These are phyloP conservation scores for Babylonia areolata DNA, from an alignment of 1,140 invertebrate genomes.

Conservation along the genomic window DNA sequence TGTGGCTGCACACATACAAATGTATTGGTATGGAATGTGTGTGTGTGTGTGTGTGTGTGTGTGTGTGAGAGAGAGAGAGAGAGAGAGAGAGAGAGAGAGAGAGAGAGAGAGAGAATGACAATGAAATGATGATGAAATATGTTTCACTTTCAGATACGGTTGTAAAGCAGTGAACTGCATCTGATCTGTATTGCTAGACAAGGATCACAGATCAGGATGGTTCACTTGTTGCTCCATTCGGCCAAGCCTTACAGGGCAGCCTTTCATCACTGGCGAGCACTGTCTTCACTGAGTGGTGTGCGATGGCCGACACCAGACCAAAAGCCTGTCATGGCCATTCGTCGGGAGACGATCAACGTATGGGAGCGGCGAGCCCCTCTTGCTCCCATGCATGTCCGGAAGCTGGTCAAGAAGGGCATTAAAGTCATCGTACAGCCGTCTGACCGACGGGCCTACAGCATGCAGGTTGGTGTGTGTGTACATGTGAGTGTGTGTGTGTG, in stretches of 20 bases:
- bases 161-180: no score
- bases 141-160: not conserved
- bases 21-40: no score
- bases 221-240: not conserved
- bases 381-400: slow-evolving; percentile 92
- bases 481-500: no score
- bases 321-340: slow-evolving; percentile 72
- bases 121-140: no score
- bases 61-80: no score
- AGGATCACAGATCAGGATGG: no score
- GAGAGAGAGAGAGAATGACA: no score
- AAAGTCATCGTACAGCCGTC: slow-evolving; percentile 99
- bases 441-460: slow-evolving; percentile 97
- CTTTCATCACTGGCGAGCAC: not conserved
- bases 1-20: no score
- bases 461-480: slow-evolving; percentile 81
- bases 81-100: no score
- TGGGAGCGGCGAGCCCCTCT: slow-evolving; percentile 98
- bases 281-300: slow-evolving; percentile 11
- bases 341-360: slow-evolving; percentile 95
- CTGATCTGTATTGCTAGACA: no score
- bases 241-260: not conserved
- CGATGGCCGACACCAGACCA: slow-evolving; percentile 1
- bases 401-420: slow-evolving; percentile 87
- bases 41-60: no score